phyloP scores from a whole-genome alignment of 2,888 invertebrate genomes.

The Eulithis prunata region DNA sequence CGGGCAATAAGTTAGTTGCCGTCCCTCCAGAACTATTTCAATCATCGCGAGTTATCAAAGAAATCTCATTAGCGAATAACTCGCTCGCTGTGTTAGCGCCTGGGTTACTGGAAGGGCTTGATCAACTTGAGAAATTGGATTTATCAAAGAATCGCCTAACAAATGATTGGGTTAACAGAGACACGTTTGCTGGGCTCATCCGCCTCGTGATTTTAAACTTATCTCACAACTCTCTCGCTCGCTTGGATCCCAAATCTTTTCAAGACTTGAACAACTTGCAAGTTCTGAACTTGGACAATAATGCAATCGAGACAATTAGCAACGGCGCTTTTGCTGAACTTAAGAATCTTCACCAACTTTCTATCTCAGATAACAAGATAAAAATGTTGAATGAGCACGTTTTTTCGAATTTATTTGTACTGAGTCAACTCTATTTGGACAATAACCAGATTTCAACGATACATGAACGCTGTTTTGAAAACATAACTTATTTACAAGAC shows the following conservation, averaged over 20 bases:
- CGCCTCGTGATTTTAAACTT: constrained; percentile 90
- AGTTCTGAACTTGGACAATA: constrained; percentile 89
- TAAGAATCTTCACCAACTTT: constrained; percentile 90
- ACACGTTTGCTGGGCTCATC: constrained; percentile 90
- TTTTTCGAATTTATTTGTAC: constrained; percentile 88
- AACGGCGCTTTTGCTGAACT: constrained; percentile 90
- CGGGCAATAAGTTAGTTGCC: constrained; percentile 91
- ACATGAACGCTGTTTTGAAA: constrained; percentile 88
- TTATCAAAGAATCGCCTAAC: constrained; percentile 89
- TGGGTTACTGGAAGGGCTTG: constrained; percentile 89
- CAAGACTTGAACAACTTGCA: constrained; percentile 90
- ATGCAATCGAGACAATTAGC: constrained; percentile 87
- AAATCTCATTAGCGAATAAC: constrained; percentile 91
- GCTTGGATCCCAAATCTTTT: constrained; percentile 89
- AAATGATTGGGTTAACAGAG: constrained; percentile 90
- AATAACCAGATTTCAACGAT: constrained; percentile 88
- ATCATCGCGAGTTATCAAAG: constrained; percentile 87
- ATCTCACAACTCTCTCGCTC: constrained; percentile 87
- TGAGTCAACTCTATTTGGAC: constrained; percentile 89
- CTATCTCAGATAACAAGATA: constrained; percentile 89
- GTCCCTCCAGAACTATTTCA: constrained; percentile 92
- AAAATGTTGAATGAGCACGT: constrained; percentile 87
- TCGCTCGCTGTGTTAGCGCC: constrained; percentile 90
- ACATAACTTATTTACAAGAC: constrained; percentile 90
- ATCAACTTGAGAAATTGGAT: constrained; percentile 89